Base-by-base conservation (phyloP, 30 jellyfish, hydroid and myxozoan species). In the Nemopilema nomurai region DNA sequence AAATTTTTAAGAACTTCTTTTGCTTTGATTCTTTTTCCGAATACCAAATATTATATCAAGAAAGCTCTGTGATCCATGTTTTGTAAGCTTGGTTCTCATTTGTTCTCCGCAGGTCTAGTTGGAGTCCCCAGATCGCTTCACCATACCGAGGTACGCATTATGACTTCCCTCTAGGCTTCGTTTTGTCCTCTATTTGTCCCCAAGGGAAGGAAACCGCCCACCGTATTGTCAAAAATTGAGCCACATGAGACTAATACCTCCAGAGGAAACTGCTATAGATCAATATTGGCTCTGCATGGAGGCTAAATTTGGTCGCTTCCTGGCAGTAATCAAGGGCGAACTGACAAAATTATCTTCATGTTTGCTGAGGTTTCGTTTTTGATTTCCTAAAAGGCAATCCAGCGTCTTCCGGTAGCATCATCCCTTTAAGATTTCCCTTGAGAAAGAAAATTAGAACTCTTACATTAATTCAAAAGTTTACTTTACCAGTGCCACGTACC, bases 71-170 rank as follows among this genome's bases (percentile, higher is more conserved):
- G n/a, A n/a, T n/a, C n/a, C n/a, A n/a, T n/a, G n/a, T n/a, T n/a
- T n/a, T n/a, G n/a, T n/a, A n/a, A n/a, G n/a, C n/a, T n/a, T 41
- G 6, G 13, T 3, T 41, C 9, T 13, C 0, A 33, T 49, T 27
- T 21, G 20, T 83, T 74, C 18, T 71, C 49, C 29, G 1, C 25
- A 84, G 93, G 32, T 84, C 93, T 8, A 84, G 93, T 67, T 84
- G 93, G 93, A 84, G 85, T 41, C 93, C 93, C 0, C 93, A 84
- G 83, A 84, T 84, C 8, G 83, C 93, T 21, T 84, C 93, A 8
- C 93, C 84, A 49, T 84, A 84, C 51, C 67, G 93, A 84, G 93
- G 93, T 84, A 57, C 21, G 79, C 0, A 0, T 50, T 3, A 28
- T 18, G n/a, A n/a, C 6, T 69, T 8, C 29, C 72, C 20, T 63